phyloP scores from a whole-genome alignment of 2,797 vertebrate genomes.

The Bradypus variegatus region DNA sequence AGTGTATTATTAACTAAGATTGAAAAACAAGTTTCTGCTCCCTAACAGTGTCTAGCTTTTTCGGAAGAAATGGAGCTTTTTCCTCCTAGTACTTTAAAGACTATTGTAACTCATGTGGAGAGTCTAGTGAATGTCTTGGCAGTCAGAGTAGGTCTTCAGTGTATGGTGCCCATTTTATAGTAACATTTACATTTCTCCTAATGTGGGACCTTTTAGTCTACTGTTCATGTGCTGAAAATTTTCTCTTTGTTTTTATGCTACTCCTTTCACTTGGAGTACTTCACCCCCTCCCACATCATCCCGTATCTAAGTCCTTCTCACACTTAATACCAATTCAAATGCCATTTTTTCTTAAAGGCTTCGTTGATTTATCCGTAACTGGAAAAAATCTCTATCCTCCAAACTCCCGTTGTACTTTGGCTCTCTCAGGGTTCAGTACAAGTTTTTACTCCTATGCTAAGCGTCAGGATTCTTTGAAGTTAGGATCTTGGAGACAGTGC shows the following conservation, averaged over 20 bases:
- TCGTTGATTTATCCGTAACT: background rate
- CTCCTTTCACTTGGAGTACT: background rate
- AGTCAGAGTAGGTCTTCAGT: background rate
- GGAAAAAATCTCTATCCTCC: background rate
- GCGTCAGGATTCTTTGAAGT: background rate
- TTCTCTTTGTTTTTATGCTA: background rate
- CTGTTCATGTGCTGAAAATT: background rate
- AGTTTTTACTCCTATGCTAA: background rate
- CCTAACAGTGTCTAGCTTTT: background rate
- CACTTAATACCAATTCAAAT: background rate
- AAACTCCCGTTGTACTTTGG: background rate
- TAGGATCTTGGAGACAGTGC: background rate
- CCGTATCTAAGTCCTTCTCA: background rate
- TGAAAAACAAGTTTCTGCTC: background rate
- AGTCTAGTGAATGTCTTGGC: background rate
- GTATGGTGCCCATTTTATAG: background rate
- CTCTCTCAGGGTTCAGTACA: background rate
- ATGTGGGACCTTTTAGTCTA: background rate
- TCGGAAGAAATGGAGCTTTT: background rate
- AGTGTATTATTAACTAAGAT: background rate
- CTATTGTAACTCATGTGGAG: background rate
- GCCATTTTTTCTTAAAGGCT: background rate
- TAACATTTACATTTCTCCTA: conserved; percentile 5
- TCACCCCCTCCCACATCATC: background rate
- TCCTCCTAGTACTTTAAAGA: background rate